These are phyloP conservation scores for Rostratula benghalensis DNA, from an alignment of 2,113 vertebrate species.

Conservation along the genomic window DNA sequence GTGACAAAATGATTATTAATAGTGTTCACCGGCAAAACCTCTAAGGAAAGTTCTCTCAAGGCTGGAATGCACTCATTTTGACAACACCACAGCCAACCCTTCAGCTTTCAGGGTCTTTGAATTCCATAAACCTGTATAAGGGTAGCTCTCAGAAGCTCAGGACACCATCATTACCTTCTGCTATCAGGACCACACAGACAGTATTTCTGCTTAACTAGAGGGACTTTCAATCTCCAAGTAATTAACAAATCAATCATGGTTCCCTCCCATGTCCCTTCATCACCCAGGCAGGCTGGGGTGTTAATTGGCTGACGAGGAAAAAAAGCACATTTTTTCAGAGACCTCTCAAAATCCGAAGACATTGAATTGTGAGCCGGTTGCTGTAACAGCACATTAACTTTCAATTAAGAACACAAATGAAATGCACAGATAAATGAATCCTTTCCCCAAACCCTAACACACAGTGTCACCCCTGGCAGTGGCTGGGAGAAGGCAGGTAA, in stretches of 20 bases:
- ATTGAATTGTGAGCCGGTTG: background rate
- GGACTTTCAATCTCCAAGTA: background rate
- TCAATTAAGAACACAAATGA: background rate
- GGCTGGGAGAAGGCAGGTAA: background rate
- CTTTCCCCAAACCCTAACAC: background rate
- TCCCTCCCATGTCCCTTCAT: background rate
- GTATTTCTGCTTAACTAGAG: background rate
- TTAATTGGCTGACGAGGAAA: background rate
- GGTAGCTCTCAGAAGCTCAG: background rate
- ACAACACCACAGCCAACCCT: background rate
- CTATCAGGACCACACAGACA: background rate
- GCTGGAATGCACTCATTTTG: rapidly evolving
- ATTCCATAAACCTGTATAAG: rapidly evolving
- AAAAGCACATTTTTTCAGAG: background rate
- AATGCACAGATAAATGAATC: background rate
- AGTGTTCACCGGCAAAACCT: background rate
- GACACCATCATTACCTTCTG: background rate
- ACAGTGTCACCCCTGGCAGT: background rate
- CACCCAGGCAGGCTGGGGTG: background rate
- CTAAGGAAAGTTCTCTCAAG: background rate
- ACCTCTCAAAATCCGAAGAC: conserved; percentile 1
- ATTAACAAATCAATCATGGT: background rate
- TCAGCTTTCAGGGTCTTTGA: background rate
- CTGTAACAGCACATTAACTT: background rate
- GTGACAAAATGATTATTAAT: background rate